Conservation (phyloP, 2,797 vertebrate species). For the Urophycis tenuis region DNA sequence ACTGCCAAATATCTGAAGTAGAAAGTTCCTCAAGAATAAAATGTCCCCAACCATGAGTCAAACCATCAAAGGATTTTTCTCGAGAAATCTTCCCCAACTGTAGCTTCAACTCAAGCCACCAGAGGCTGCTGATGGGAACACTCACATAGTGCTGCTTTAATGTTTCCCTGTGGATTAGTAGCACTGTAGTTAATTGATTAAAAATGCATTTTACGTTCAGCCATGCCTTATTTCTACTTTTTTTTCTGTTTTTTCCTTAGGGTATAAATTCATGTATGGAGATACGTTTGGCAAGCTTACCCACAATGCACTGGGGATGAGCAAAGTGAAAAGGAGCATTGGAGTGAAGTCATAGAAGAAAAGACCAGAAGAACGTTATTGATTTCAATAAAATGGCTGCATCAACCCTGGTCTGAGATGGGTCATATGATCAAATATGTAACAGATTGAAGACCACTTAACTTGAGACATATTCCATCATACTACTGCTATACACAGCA, state of each 20-base stretch:
- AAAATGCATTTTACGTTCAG: too few species aligned
- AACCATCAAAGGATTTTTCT: too few species aligned
- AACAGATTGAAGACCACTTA: background rate
- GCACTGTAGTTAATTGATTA: background rate
- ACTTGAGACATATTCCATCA: background rate
- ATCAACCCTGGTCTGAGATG: background rate
- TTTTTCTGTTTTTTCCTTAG: conserved; percentile 42
- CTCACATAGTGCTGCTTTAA: background rate
- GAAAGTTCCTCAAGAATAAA: background rate
- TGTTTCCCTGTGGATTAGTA: background rate
- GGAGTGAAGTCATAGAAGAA: conserved; percentile 14
- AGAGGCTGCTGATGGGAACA: background rate
- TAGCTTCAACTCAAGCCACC: background rate
- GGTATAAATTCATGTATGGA: conserved; percentile 71
- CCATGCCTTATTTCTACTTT: too few species aligned
- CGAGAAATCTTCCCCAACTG: too few species aligned
- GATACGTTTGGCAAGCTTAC: conserved; percentile 68
- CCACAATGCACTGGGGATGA: conserved; percentile 58
- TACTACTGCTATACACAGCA: background rate
- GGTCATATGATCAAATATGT: background rate
- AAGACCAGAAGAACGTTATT: background rate
- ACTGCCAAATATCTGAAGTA: background rate
- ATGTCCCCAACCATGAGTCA: background rate
- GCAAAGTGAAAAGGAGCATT: conserved; percentile 40
- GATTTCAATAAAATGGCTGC: background rate